Evolutionary conservation across 2,797 vertebrate genomes (phyloP), one percentile per base, ranked within the genome.

Genomic region (Jordanella pulchra): DNA sequence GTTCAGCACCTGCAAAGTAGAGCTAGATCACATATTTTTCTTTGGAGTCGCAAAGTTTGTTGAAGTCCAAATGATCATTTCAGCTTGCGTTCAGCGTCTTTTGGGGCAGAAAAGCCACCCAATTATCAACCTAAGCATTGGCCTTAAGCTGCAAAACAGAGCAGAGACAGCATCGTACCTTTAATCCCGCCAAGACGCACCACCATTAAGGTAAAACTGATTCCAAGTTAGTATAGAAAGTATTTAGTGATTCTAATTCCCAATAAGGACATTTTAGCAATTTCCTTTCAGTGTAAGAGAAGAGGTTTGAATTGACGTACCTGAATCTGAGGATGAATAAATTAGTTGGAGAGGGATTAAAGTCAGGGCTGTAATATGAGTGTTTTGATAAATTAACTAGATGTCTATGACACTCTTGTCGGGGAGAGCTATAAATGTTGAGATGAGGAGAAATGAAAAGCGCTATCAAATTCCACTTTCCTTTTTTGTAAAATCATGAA

Each of bases 1-100:
- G 55, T 77, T 67, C 73, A 79, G 55, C 65, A 68, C 66, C 77
- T 78, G 44, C 61, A 42, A 45, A 54, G 12, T 67, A 54, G 44
- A 77, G 63, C 35, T 53, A 60, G 77, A 71, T 35, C 10, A 66
- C 44, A 61, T 54, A 72, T 61, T 39, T 72, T 71, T 69, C 39
- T 73, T 39, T 39, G 35, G 35, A 0, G 35, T 39, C 35, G 5
- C 35, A 39, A 51, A 47, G 53, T 73, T 53, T 50, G 67, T 47
- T 28, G 47, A 23, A 54, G 30, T 67, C 35, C 42, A 44, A 47
- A 35, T 53, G 47, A 44, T 58, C 0, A 71, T 65, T 65, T 70
- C 61, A 63, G 18, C 15, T 42, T 73, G 12, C 10, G 11, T 65
- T 39, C 4, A 14, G 14, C 28, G 3, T 25, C 18, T 25, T 68